Evolutionary conservation across 2,888 invertebrate species (phyloP).

Genomic region (Corythucha ciliata): DNA sequence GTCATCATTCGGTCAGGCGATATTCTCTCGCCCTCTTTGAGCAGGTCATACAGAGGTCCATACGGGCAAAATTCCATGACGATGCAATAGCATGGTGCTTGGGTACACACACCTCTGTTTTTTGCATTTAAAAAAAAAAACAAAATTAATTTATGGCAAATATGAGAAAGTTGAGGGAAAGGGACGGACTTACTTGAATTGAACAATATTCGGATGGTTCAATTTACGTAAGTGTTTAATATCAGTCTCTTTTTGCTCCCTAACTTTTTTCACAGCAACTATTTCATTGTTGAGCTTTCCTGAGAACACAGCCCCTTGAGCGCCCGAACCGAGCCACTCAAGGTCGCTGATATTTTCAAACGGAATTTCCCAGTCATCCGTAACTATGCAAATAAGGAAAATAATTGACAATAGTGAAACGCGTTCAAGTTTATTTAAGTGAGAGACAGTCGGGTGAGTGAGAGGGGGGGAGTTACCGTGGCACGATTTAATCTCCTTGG

Average conservation of each 20-base stretch:
- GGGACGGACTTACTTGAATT: constrained; percentile 58
- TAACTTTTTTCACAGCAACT: constrained; percentile 94
- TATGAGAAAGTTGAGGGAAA: neutral
- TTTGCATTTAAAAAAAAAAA: constrained; percentile 23
- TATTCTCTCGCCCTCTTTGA: constrained; percentile 71
- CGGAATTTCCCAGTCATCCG: constrained; percentile 90
- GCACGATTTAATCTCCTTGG: constrained; percentile 55
- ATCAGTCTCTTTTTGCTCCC: constrained; percentile 84
- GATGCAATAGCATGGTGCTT: constrained; percentile 84
- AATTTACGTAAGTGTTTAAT: constrained; percentile 84
- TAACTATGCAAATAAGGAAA: constrained; percentile 37
- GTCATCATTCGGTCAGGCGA: constrained; percentile 76
- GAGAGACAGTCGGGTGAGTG: neutral
- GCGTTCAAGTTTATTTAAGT: neutral
- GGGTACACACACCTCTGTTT: constrained; percentile 81
- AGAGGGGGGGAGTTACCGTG: constrained; percentile 8
- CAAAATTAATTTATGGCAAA: neutral
- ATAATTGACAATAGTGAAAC: neutral
- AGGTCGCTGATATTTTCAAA: constrained; percentile 83
- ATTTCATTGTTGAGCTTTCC: constrained; percentile 72
- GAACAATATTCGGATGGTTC: constrained; percentile 90
- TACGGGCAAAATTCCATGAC: constrained; percentile 98
- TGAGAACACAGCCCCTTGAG: constrained; percentile 90
- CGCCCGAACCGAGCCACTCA: constrained; percentile 87
- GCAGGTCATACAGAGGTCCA: constrained; percentile 85